phyloP scores from a whole-genome alignment of 2,888 invertebrate genomes.

The Ormyrus labotus region DNA sequence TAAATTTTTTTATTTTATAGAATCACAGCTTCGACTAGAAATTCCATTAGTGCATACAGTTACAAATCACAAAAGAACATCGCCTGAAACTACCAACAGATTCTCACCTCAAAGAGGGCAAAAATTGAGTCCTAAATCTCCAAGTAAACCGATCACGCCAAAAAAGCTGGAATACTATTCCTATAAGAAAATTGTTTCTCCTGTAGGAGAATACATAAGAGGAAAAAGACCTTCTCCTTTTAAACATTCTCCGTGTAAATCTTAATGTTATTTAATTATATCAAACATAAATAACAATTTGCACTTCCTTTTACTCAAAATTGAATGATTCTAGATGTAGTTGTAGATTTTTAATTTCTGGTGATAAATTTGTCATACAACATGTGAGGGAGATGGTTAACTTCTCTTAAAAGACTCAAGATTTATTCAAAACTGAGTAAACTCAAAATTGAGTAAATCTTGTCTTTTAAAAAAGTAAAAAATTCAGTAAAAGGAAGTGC shows the following conservation, averaged over 20 bases:
- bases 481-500: slow-evolving; percentile 43
- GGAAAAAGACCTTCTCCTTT: slow-evolving; percentile 55
- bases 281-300: too few relatives aligned
- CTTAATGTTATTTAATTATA: too few relatives aligned
- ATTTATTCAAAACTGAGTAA: too few relatives aligned
- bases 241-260: slow-evolving; percentile 49
- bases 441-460: too few relatives aligned
- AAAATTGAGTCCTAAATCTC: slow-evolving; percentile 38
- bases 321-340: neutral
- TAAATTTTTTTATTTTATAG: slow-evolving; percentile 15
- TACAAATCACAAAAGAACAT: slow-evolving; percentile 25
- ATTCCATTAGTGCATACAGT: neutral
- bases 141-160: slow-evolving; percentile 26
- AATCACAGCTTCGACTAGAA: neutral
- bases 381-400: slow-evolving; percentile 52
- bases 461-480: too few relatives aligned
- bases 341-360: neutral
- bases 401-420: slow-evolving; percentile 49
- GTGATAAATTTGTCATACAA: slow-evolving; percentile 49
- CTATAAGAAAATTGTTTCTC: slow-evolving; percentile 57
- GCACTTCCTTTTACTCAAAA: too few relatives aligned
- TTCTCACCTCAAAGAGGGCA: slow-evolving; percentile 28
- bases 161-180: slow-evolving; percentile 36
- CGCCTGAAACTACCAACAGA: slow-evolving; percentile 28
- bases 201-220: slow-evolving; percentile 59